A percentile compares a stretch with the other conserved stretches of the same genome.
These are phyloP conservation scores for Drosophila pallidifrons DNA, from an alignment of 1,140 invertebrate genomes.

Conservation along the genomic window DNA sequence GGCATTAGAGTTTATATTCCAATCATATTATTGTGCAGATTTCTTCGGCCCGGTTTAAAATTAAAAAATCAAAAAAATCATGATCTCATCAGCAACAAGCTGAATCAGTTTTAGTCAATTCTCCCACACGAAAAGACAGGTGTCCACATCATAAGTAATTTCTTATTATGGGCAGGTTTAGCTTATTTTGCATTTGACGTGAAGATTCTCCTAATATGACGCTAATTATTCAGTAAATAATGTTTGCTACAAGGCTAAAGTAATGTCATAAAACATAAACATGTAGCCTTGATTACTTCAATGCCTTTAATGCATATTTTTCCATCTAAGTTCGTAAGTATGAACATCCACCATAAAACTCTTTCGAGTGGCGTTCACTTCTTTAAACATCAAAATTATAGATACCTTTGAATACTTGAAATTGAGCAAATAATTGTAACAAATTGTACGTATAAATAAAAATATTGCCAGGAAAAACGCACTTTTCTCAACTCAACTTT, in stretches of 20 bases:
- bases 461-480: background rate
- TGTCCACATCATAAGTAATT: conserved; percentile 21
- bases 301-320: conserved; percentile 6
- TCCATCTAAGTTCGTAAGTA: background rate
- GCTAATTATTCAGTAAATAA: background rate
- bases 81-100: conserved; percentile 39
- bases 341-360: conserved; percentile 1
- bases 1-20: too few species aligned
- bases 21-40: too few species aligned
- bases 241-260: conserved; percentile 19
- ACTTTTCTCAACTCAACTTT: conserved; percentile 32
- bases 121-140: conserved; percentile 19
- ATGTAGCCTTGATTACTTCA: conserved; percentile 31
- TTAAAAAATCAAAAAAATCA: conserved; percentile 8
- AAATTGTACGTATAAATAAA: conserved; percentile 19
- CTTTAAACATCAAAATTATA: too few species aligned
- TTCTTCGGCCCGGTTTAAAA: background rate
- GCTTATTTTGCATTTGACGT: conserved; percentile 1
- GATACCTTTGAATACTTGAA: background rate
- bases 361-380: too few species aligned
- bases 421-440: background rate
- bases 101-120: conserved; percentile 19
- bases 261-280: conserved; percentile 10
- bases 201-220: background rate
- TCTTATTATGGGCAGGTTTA: conserved; percentile 10